A percentile compares a stretch with the other conserved stretches of the same genome.
phyloP scores from a whole-genome alignment of 2,797 vertebrate genomes.

The Amniataba percoides region DNA sequence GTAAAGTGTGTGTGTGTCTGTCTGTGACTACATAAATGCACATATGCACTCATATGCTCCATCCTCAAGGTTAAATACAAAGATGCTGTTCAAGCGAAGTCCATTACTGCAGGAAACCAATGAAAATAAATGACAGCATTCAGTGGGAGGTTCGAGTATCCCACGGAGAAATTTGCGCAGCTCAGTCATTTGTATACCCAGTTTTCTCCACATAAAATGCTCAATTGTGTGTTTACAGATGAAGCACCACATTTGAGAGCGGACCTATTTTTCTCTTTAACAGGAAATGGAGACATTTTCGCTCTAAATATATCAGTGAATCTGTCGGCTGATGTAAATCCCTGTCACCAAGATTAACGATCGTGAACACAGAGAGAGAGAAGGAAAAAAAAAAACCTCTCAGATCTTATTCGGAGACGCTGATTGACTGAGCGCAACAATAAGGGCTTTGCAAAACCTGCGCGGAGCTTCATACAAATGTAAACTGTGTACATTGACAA shows the following conservation, averaged over 20 bases:
- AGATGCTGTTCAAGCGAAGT: conserved; percentile 81
- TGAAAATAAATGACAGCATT: conserved; percentile 85
- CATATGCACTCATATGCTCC: conserved; percentile 62
- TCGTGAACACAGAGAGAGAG: conserved; percentile 10
- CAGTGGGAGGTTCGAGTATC: conserved; percentile 78
- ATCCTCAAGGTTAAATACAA: conserved; percentile 84
- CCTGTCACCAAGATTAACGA: conserved; percentile 67
- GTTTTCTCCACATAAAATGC: conserved; percentile 71
- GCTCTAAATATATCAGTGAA: conserved; percentile 68
- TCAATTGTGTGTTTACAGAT: conserved; percentile 81
- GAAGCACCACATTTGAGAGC: conserved; percentile 69
- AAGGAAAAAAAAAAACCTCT: conserved; percentile 2
- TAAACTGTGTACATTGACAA: conserved; percentile 16
- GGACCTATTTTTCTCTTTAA: conserved; percentile 78
- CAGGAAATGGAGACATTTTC: conserved; percentile 75
- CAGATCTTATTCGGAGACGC: conserved; percentile 28
- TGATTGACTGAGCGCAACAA: conserved; percentile 12
- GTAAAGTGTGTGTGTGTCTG: conserved; percentile 52
- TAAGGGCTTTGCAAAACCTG: conserved; percentile 9
- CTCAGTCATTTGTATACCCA: conserved; percentile 62
- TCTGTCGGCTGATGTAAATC: conserved; percentile 71
- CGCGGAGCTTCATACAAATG: conserved; percentile 14
- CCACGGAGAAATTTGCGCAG: conserved; percentile 75
- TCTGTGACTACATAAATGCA: conserved; percentile 52
- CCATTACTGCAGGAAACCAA: conserved; percentile 83